phyloP scores from a whole-genome alignment of 2,888 invertebrate genomes.

The Pyrrhia umbra region DNA sequence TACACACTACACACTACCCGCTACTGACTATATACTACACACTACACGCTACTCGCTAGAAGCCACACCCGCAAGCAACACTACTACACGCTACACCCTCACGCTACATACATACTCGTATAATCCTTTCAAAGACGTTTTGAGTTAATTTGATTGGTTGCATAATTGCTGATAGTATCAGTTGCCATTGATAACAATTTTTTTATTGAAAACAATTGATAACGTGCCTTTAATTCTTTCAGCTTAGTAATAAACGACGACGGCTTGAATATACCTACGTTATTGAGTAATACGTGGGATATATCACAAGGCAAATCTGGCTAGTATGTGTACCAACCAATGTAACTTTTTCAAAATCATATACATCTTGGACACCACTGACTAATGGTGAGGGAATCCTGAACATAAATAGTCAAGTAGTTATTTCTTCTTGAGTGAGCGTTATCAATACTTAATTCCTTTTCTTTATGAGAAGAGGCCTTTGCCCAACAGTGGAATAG shows the following conservation, averaged over 20 bases:
- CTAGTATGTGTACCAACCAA: too few relatives aligned
- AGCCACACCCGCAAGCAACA: not conserved
- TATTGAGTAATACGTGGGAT: not conserved
- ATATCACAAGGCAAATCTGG: too few relatives aligned
- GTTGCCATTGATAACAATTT: not conserved
- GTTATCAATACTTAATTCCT: not conserved
- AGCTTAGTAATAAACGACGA: not conserved
- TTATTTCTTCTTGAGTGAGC: not conserved
- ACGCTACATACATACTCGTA: not conserved
- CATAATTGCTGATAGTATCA: slow-evolving; percentile 15
- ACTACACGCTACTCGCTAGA: too few relatives aligned
- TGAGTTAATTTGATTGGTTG: slow-evolving; percentile 18
- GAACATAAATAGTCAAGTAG: too few relatives aligned
- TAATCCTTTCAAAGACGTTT: slow-evolving; percentile 9
- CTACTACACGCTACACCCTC: not conserved
- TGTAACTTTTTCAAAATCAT: too few relatives aligned
- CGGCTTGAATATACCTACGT: not conserved
- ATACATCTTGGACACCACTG: too few relatives aligned
- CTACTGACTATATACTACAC: too few relatives aligned
- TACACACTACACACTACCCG: too few relatives aligned
- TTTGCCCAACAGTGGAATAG: too few relatives aligned
- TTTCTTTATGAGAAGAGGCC: too few relatives aligned
- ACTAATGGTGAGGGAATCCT: too few relatives aligned
- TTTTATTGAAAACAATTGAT: too few relatives aligned
- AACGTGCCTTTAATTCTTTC: not conserved